Percentiles rank a stretch among this genome's conserved stretches.
These are phyloP conservation scores for Apocheima hispidaria DNA, from an alignment of 2,888 invertebrate genomes.

Conservation along the genomic window DNA sequence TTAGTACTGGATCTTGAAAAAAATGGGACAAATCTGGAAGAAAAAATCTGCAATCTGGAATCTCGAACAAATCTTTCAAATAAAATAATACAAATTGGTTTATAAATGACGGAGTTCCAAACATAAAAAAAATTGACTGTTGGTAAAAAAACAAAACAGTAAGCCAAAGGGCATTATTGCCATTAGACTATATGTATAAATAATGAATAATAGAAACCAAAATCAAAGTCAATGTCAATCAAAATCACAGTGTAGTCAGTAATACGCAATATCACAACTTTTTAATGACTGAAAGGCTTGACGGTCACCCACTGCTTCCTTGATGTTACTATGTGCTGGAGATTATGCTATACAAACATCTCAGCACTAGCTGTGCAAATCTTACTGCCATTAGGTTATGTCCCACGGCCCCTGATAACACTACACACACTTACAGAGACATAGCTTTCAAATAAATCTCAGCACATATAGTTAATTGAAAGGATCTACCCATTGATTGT, in stretches of 20 bases:
- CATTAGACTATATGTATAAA: too few relatives aligned
- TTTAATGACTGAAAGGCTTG: neutral
- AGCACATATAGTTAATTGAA: neutral
- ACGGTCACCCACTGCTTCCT: neutral
- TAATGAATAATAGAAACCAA: neutral
- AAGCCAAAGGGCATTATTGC: too few relatives aligned
- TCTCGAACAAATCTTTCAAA: too few relatives aligned
- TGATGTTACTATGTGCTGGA: neutral
- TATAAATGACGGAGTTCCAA: too few relatives aligned
- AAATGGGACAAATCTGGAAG: too few relatives aligned
- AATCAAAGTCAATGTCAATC: neutral
- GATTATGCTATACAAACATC: conserved; percentile 5
- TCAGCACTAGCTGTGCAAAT: conserved; percentile 11
- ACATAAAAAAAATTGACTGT: too few relatives aligned
- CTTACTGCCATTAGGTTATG: conserved; percentile 10
- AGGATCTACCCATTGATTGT: too few relatives aligned
- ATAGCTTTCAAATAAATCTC: neutral
- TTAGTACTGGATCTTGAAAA: too few relatives aligned
- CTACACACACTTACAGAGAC: conserved; percentile 7
- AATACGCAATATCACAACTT: neutral
- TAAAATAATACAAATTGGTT: too few relatives aligned
- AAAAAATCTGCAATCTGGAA: too few relatives aligned
- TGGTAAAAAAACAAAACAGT: too few relatives aligned
- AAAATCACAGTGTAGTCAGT: too few relatives aligned
- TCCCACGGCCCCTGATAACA: neutral